Evolutionary conservation across 2,113 vertebrate genomes (phyloP).

Genomic region (Cinclus cinclus): DNA sequence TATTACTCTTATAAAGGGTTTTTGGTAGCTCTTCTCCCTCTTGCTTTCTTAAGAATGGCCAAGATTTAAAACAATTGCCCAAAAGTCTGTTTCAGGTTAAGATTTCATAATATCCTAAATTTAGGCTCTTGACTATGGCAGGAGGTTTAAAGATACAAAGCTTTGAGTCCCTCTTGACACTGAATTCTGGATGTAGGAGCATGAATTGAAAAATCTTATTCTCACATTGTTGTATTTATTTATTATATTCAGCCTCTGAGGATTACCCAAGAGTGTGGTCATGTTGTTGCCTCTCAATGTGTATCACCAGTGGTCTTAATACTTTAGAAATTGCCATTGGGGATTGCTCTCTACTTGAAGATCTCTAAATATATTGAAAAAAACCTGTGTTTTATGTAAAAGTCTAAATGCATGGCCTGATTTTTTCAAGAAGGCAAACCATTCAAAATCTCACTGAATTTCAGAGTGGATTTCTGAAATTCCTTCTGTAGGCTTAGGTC

Average conservation of each 20-base stretch:
- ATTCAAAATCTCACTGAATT: not conserved
- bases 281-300: not conserved
- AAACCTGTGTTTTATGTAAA: not conserved
- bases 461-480: not conserved
- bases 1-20: not conserved
- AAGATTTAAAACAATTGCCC: not conserved
- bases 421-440: not conserved
- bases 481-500: not conserved
- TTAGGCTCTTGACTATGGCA: not conserved
- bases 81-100: not conserved
- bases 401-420: not conserved
- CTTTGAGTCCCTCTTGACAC: not conserved
- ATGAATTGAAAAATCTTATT: not conserved
- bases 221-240: not conserved
- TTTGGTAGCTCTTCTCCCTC: not conserved
- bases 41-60: not conserved
- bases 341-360: not conserved
- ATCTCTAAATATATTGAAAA: not conserved
- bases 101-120: not conserved
- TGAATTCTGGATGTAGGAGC: not conserved
- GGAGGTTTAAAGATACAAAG: not conserved
- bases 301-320: rapidly evolving
- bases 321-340: not conserved
- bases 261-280: not conserved
- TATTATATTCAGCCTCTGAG: not conserved